Evolutionary conservation across 2,113 vertebrate genomes (phyloP).

Genomic region (Coracopsis vasa): DNA sequence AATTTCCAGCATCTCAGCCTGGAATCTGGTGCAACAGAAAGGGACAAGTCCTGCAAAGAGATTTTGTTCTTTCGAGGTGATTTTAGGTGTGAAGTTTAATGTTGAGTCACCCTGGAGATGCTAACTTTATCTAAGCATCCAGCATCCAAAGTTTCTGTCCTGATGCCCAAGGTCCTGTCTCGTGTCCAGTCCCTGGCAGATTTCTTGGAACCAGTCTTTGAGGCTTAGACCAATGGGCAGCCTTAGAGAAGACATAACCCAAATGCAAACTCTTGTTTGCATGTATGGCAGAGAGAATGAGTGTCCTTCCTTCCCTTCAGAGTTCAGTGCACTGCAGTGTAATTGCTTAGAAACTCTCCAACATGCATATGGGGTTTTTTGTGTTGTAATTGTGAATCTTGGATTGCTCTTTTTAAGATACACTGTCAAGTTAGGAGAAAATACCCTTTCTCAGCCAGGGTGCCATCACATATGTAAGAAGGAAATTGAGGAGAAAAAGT

Average conservation of each 20-base stretch:
- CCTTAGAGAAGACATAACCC: not conserved
- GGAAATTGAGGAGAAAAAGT: constrained; percentile 70
- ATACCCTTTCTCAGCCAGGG: constrained; percentile 71
- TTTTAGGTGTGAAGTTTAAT: not conserved
- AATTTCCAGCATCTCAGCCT: not conserved
- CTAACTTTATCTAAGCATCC: not conserved
- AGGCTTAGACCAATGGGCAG: not conserved
- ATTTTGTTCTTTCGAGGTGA: not conserved
- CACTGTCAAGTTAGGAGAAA: constrained; percentile 76
- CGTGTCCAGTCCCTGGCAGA: not conserved
- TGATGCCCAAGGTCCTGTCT: not conserved
- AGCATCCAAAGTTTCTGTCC: not conserved
- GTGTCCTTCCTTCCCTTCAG: not conserved
- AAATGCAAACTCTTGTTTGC: not conserved
- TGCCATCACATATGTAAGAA: constrained; percentile 81
- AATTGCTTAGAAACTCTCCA: not conserved
- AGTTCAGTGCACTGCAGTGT: not conserved
- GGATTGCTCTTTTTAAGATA: constrained; percentile 77
- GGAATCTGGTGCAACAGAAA: not conserved
- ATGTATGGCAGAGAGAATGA: not conserved
- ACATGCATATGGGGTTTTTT: not conserved
- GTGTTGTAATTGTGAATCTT: not conserved
- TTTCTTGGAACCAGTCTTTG: not conserved
- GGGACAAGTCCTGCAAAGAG: not conserved
- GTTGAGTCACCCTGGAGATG: not conserved